Base-by-base conservation (phyloP, 2,797 vertebrate genomes). In the Gallirallus australis region DNA sequence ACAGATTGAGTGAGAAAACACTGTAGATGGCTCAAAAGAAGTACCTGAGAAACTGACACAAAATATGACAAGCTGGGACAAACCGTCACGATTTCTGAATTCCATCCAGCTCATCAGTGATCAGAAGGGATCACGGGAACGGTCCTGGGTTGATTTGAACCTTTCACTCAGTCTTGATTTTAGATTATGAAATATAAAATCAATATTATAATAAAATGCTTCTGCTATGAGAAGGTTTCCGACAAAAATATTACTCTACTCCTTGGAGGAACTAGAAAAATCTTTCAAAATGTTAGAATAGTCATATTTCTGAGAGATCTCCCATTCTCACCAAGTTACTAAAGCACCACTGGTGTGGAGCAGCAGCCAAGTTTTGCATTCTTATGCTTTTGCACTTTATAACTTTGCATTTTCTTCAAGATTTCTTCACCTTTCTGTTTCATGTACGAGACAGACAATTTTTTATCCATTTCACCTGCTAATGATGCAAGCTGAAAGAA, bases 1-100 rank as follows among this genome's bases (percentile, higher is more conserved):
- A 95, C 94, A 97, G 96, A 96, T 75, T 96, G 96, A 93, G 89
- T 92, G 90, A 96, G 89, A 97, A 96, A 96, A 93, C 77, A 91
- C 60, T 95, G 85, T 79, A 77, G 85, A 94, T 59, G 66, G 80
- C 76, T 94, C 87, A 93, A 83, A 95, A 84, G 93, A 79, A 96
- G 89, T 94, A 96, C 94, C 94, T 97, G 96, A 96, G 94, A 96
- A 96, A 86, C 63, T 73, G 91, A 73, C 85, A 92, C 60, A 66
- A 87, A 94, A 79, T 76, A 63, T 70, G 80, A 94, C 66, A 86
- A 90, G 70, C 48, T 91, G 77, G 82, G 87, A 95, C 79, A 93
- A 93, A 90, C 59, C 2, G 8, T 94, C 91, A 94, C 15, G 53
- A 88, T 76, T 92, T 57, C 57, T 72, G 40, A 94, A 84, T 70